A percentile compares a stretch with the other conserved stretches of the same genome.
Conservation (phyloP, 2,888 invertebrate genomes). For the Chesias legatella region DNA sequence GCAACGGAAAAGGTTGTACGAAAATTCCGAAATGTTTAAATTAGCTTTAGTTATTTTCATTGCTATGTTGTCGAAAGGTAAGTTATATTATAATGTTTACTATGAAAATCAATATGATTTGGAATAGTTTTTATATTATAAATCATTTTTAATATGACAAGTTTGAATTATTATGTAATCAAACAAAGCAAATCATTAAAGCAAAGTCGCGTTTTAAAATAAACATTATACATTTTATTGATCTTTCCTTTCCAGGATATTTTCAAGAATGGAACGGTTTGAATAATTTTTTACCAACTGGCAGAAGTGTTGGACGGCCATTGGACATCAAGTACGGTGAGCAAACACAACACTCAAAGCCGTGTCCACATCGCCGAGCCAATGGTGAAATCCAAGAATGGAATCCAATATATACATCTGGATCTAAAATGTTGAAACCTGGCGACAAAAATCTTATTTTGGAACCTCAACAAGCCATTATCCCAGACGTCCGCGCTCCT, state of each 20-base stretch:
- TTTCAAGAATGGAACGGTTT: conserved; percentile 12
- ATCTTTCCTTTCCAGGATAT: conserved; percentile 15
- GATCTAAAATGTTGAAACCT: conserved; percentile 15
- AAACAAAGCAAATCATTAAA: no score
- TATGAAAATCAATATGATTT: background rate
- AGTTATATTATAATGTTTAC: conserved; percentile 2
- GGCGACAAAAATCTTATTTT: conserved; percentile 10
- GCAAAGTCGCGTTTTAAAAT: no score
- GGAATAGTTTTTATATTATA: no score
- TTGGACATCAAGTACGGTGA: conserved; percentile 5
- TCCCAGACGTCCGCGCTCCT: no score
- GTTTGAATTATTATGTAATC: no score
- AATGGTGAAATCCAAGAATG: conserved; percentile 14
- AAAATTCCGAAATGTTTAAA: conserved; percentile 17
- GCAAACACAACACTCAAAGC: conserved; percentile 18
- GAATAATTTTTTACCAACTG: conserved; percentile 3
- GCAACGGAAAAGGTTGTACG: conserved; percentile 9
- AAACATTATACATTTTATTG: no score
- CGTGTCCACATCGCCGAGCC: conserved; percentile 29
- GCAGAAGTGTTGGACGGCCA: background rate
- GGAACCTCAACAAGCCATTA: conserved; percentile 12
- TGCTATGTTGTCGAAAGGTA: conserved; percentile 19
- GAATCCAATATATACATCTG: conserved; percentile 16
- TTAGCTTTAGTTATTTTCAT: conserved; percentile 13
- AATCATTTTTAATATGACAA: no score